phyloP scores from a whole-genome alignment of 1,140 invertebrate genomes.

The Brachionus calyciflorus region DNA sequence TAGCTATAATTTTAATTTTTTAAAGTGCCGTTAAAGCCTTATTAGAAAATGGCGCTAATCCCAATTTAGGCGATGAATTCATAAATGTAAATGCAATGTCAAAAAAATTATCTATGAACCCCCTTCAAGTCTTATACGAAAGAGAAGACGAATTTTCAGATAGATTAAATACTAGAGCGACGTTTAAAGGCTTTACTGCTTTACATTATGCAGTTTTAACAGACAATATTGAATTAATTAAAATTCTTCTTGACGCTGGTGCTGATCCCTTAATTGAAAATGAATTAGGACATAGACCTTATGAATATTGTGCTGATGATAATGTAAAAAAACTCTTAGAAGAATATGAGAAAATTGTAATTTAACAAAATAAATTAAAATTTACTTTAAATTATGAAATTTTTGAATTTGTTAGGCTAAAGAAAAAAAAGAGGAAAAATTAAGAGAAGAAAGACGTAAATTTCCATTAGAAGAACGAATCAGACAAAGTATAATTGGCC shows the following conservation, averaged over 20 bases:
- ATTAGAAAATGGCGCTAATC: conserved; percentile 73
- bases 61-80: conserved; percentile 76
- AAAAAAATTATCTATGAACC: conserved; percentile 56
- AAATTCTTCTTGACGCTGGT: conserved; percentile 60
- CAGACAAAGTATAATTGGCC: conserved; percentile 79
- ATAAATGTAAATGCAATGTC: conserved; percentile 67
- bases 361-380: background rate
- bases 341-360: conserved; percentile 57
- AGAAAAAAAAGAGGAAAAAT: conserved; percentile 63
- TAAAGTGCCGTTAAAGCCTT: conserved; percentile 68
- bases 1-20: conserved; percentile 47
- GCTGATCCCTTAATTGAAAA: conserved; percentile 67
- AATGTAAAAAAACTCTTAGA: conserved; percentile 60
- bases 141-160: conserved; percentile 78
- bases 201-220: conserved; percentile 82
- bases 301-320: conserved; percentile 68
- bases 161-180: conserved; percentile 69
- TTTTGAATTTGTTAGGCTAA: conserved; percentile 55
- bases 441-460: conserved; percentile 75
- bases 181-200: conserved; percentile 79
- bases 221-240: conserved; percentile 67
- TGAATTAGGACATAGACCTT: conserved; percentile 72
- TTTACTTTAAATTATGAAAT: too few relatives aligned
- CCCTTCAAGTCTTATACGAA: conserved; percentile 68
- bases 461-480: conserved; percentile 84